Percentiles rank a stretch among this genome's conserved stretches.
Conservation (phyloP, 2,888 invertebrate species). For the Leptopterna dolabrata region DNA sequence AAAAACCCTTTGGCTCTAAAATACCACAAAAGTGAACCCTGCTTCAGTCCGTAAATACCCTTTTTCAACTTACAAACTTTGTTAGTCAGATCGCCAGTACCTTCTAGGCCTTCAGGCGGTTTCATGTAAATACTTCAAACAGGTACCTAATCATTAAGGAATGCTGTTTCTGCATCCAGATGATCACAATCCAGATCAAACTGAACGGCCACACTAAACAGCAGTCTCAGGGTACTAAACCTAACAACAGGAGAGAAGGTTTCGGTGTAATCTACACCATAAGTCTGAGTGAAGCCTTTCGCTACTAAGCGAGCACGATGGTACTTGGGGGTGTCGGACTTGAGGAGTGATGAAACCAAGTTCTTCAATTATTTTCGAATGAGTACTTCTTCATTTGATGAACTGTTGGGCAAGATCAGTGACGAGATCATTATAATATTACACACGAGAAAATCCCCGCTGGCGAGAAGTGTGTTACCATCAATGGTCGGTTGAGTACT, state of each 20-base stretch:
- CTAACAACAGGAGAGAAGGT: too few relatives aligned
- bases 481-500: too few relatives aligned
- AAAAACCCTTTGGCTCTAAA: conserved; percentile 14
- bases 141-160: neutral
- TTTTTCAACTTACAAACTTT: conserved; percentile 37
- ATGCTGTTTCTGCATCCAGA: conserved; percentile 37
- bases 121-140: conserved; percentile 20
- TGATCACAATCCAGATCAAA: neutral
- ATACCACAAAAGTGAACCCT: conserved; percentile 9
- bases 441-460: too few relatives aligned
- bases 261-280: conserved; percentile 35
- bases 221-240: conserved; percentile 32
- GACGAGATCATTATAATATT: too few relatives aligned
- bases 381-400: too few relatives aligned
- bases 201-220: conserved; percentile 23
- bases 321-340: neutral
- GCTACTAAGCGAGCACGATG: conserved; percentile 21
- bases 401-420: too few relatives aligned
- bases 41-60: conserved; percentile 27
- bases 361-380: too few relatives aligned
- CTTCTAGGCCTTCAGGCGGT: too few relatives aligned
- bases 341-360: too few relatives aligned
- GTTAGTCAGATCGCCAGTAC: neutral
- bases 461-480: too few relatives aligned
- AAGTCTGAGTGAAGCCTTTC: conserved; percentile 16